A percentile compares a stretch with the other conserved stretches of the same genome.
phyloP scores from a whole-genome alignment of 2,888 invertebrate species.

The Syritta pipiens region DNA sequence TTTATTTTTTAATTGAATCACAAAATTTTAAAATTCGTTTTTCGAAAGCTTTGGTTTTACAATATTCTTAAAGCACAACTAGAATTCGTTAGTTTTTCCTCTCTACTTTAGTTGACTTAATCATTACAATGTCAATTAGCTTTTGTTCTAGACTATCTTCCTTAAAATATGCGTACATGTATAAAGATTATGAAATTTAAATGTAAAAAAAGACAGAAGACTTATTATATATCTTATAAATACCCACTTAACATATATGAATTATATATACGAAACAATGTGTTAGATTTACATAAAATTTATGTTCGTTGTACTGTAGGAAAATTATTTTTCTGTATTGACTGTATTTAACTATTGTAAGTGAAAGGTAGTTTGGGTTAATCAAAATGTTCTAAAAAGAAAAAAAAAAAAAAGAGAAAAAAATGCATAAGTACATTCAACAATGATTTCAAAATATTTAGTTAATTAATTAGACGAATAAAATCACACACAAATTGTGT shows the following conservation, averaged over 20 bases:
- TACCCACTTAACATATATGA: slow-evolving; percentile 12
- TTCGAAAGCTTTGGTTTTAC: slow-evolving; percentile 30
- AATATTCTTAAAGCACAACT: slow-evolving; percentile 21
- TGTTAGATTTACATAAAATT: neutral
- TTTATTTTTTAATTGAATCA: slow-evolving; percentile 20
- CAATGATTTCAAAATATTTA: too few species aligned
- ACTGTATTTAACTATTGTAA: neutral
- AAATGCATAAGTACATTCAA: neutral
- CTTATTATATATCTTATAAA: neutral
- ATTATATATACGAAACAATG: slow-evolving; percentile 3
- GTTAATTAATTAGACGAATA: too few species aligned
- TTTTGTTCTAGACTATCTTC: too few species aligned
- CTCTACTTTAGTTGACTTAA: neutral
- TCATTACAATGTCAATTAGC: neutral
- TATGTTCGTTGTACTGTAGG: slow-evolving; percentile 24
- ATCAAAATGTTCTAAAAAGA: neutral
- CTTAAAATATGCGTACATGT: too few species aligned
- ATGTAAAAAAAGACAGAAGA: neutral
- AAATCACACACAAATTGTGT: too few species aligned
- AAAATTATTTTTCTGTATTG: neutral
- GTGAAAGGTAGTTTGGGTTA: neutral
- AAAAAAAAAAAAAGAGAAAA: neutral
- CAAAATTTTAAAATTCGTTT: slow-evolving; percentile 48
- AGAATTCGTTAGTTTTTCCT: slow-evolving; percentile 1
- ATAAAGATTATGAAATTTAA: neutral